A percentile compares a stretch with the other conserved stretches of the same genome.
These are phyloP conservation scores for Pedionomus torquatus DNA, from an alignment of 2,113 vertebrate species.

Conservation along the genomic window DNA sequence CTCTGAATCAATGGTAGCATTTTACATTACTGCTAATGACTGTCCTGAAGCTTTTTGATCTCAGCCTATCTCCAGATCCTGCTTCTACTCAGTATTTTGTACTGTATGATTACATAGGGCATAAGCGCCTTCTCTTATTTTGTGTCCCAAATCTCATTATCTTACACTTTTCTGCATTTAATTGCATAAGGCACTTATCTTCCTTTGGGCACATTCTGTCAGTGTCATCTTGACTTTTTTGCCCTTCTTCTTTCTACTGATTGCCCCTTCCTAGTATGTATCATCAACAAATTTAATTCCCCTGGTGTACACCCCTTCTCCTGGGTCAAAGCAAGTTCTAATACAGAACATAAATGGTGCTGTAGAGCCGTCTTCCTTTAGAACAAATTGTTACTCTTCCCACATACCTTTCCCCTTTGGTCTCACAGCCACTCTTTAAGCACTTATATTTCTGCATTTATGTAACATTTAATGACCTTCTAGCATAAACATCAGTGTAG, in stretches of 20 bases:
- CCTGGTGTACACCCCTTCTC: neutral
- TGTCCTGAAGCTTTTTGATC: neutral
- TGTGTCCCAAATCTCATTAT: conserved; percentile 59
- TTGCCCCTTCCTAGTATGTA: neutral
- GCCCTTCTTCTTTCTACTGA: neutral
- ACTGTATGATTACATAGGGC: neutral
- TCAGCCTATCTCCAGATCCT: neutral
- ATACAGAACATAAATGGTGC: neutral
- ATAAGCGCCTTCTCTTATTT: conserved; percentile 5
- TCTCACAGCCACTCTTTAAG: neutral
- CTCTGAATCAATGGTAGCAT: neutral
- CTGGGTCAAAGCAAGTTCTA: neutral
- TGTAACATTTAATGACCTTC: neutral
- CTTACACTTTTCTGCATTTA: conserved; percentile 52
- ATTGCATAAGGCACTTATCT: conserved; percentile 45
- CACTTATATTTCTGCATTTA: neutral
- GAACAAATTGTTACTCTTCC: neutral
- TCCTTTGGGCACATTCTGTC: neutral
- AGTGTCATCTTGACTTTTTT: conserved; percentile 5
- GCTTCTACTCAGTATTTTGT: neutral
- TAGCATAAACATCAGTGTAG: neutral
- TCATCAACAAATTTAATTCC: neutral
- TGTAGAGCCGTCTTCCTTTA: neutral
- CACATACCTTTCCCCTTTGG: neutral
- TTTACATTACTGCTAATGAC: neutral